These are phyloP conservation scores for Micropterix aruncella DNA, from an alignment of 2,888 invertebrate species.

Conservation along the genomic window DNA sequence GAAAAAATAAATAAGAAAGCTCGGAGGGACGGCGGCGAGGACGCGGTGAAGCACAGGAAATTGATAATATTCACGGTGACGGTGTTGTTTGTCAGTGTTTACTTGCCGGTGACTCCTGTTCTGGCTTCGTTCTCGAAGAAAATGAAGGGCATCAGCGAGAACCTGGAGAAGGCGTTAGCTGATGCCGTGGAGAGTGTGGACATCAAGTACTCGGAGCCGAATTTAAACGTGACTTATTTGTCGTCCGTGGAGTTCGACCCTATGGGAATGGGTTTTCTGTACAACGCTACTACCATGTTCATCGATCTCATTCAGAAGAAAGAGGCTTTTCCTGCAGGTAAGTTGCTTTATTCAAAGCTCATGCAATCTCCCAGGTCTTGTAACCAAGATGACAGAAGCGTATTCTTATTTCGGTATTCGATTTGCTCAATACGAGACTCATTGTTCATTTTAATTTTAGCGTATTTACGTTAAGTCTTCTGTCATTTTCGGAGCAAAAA, in stretches of 20 bases:
- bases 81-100: conserved; percentile 9
- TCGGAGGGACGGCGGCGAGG: neutral
- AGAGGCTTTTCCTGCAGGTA: conserved; percentile 54
- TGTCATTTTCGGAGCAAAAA: no score
- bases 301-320: conserved; percentile 52
- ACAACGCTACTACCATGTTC: conserved; percentile 58
- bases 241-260: conserved; percentile 52
- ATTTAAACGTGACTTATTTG: conserved; percentile 40
- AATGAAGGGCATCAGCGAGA: conserved; percentile 40
- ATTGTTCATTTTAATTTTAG: no score
- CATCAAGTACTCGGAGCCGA: conserved; percentile 43
- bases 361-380: no score
- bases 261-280: conserved; percentile 69
- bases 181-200: conserved; percentile 41
- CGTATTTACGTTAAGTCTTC: no score
- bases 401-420: no score
- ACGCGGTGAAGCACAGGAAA: neutral
- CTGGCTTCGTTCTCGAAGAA: conserved; percentile 27
- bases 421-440: no score
- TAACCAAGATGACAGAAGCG: no score
- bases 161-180: conserved; percentile 40
- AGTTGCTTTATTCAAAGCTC: conserved; percentile 16
- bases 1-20: neutral
- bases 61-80: conserved; percentile 5
- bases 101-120: conserved; percentile 14